Conservation (phyloP, 2,113 vertebrate species). For the Calyptommatus sinebrachiatus region DNA sequence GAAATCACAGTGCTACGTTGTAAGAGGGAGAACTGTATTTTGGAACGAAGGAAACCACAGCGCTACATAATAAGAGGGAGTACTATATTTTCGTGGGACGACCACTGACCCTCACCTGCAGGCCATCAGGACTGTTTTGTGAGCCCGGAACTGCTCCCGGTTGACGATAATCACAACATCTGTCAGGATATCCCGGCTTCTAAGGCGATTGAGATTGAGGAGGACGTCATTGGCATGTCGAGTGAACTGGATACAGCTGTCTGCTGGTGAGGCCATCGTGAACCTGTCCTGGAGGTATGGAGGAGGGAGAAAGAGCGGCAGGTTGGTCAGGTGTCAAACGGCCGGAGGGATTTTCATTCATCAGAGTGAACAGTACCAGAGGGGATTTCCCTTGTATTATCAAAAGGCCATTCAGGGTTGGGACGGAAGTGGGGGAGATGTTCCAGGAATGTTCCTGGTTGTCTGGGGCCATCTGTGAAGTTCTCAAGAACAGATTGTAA, state of each 20-base stretch:
- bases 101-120: conserved; percentile 82
- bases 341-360: not conserved
- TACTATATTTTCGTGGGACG: too few species aligned
- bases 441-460: too few species aligned
- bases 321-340: too few species aligned
- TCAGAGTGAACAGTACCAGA: not conserved
- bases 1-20: too few species aligned
- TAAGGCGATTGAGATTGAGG: conserved; percentile 94
- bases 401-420: too few species aligned
- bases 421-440: too few species aligned
- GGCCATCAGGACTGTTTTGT: conserved; percentile 98
- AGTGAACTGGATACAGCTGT: conserved; percentile 99
- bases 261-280: conserved; percentile 91
- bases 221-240: conserved; percentile 95
- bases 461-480: too few species aligned
- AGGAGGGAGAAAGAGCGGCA: not conserved
- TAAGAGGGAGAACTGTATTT: too few species aligned
- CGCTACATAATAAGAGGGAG: too few species aligned
- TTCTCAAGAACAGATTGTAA: too few species aligned
- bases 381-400: too few species aligned
- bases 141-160: conserved; percentile 94
- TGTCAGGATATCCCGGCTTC: conserved; percentile 91
- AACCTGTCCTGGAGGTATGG: conserved; percentile 65
- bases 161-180: conserved; percentile 95
- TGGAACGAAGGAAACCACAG: too few species aligned